Evolutionary conservation across 2,888 invertebrate species (phyloP).

Genomic region (Idaea dimidiata): DNA sequence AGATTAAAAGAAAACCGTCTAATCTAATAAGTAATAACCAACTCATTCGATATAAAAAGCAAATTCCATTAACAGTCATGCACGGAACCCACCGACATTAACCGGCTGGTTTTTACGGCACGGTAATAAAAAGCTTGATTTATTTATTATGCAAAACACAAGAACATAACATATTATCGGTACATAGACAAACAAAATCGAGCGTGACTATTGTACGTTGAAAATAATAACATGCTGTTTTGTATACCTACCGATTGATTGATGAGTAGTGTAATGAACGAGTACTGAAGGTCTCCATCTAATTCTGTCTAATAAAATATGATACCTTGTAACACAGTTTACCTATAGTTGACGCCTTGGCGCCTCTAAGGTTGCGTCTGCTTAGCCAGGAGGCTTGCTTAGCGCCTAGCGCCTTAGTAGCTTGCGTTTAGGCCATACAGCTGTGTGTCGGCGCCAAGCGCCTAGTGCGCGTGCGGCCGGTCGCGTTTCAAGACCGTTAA

Average conservation of each 20-base stretch:
- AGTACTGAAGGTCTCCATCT: no score
- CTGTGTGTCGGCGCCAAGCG: no score
- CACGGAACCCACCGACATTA: slow-evolving; percentile 1
- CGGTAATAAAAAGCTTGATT: not conserved
- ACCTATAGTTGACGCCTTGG: no score
- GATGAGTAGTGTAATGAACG: not conserved
- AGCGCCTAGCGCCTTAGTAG: no score
- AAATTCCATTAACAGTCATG: not conserved
- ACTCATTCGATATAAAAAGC: not conserved
- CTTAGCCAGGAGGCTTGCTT: no score
- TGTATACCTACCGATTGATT: not conserved
- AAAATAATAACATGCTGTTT: not conserved
- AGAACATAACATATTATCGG: not conserved
- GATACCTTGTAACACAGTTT: no score
- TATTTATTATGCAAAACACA: not conserved
- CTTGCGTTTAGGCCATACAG: no score
- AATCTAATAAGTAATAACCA: not conserved
- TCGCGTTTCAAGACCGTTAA: no score
- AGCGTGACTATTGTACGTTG: not conserved
- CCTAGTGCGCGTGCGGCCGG: no score
- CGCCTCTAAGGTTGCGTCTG: no score
- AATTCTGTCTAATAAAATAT: no score
- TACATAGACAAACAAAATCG: not conserved
- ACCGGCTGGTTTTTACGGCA: not conserved
- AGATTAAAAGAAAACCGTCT: not conserved